Conservation (phyloP, 2,888 invertebrate species). For the Orthosia incerta region DNA sequence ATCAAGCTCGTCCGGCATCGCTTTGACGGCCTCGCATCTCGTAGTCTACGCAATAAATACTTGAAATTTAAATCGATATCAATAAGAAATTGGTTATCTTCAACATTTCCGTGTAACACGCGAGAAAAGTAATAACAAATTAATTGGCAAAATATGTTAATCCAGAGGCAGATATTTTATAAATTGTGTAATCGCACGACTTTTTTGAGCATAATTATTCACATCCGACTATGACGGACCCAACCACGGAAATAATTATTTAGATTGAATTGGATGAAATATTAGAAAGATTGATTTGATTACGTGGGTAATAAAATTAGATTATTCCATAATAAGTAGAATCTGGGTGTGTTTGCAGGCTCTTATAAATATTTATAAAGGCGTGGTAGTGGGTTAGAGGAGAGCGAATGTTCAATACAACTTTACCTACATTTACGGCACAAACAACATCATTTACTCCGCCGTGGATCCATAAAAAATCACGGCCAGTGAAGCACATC, state of each 20-base stretch:
- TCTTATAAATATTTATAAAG: constrained; percentile 30
- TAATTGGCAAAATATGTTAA: constrained; percentile 57
- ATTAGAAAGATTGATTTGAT: constrained; percentile 49
- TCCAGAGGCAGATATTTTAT: constrained; percentile 34
- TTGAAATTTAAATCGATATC: constrained; percentile 20
- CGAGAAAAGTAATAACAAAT: constrained; percentile 48
- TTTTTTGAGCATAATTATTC: constrained; percentile 14
- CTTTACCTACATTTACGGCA: constrained; percentile 30
- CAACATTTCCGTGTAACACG: constrained; percentile 57
- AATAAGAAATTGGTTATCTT: constrained; percentile 45
- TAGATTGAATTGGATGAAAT: constrained; percentile 32
- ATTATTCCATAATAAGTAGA: constrained; percentile 11
- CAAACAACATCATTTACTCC: constrained; percentile 51
- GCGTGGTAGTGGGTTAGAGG: neutral
- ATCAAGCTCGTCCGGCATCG: neutral
- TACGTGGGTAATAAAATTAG: constrained; percentile 25
- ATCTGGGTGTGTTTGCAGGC: constrained; percentile 40
- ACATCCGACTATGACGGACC: constrained; percentile 27
- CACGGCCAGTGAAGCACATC: constrained; percentile 59
- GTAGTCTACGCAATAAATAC: constrained; percentile 1
- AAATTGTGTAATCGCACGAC: constrained; percentile 46
- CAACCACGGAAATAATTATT: constrained; percentile 40
- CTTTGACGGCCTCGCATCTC: neutral
- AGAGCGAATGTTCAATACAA: constrained; percentile 2
- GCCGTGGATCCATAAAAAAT: constrained; percentile 51